Conservation (phyloP, 92 coral and sea anemone genomes). For the Umimayanthus kanabou region DNA sequence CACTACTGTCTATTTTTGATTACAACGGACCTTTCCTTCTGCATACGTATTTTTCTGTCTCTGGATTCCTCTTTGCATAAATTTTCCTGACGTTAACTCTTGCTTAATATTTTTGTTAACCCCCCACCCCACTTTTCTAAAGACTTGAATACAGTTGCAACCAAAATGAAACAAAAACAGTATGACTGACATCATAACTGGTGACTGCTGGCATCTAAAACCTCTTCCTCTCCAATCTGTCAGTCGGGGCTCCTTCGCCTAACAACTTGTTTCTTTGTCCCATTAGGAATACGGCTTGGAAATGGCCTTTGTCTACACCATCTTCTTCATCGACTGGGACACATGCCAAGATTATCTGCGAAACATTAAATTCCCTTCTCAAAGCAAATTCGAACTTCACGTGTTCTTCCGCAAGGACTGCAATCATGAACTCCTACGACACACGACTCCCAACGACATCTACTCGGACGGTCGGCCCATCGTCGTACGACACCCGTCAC, state of each 20-base stretch:
- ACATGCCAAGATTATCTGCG: slow-evolving; percentile 72
- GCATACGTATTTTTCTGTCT: no score
- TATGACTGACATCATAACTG: no score
- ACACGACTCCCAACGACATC: slow-evolving; percentile 60
- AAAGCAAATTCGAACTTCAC: slow-evolving; percentile 77
- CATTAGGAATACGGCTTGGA: neutral
- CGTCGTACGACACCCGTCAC: slow-evolving; percentile 69
- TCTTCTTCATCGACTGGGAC: slow-evolving; percentile 77
- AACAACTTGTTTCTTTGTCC: neutral
- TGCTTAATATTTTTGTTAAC: no score
- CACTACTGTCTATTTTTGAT: no score
- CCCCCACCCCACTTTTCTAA: no score
- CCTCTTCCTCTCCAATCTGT: neutral
- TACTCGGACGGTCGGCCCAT: slow-evolving; percentile 77
- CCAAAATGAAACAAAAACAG: no score
- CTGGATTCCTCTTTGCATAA: no score
- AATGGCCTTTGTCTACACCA: slow-evolving; percentile 74
- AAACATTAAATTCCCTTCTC: slow-evolving; percentile 64
- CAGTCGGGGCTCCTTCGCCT: neutral
- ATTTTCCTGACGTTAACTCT: no score
- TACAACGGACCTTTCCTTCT: no score
- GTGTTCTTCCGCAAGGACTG: slow-evolving; percentile 80
- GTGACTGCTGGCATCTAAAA: no score
- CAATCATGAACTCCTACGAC: slow-evolving; percentile 58
- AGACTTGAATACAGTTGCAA: no score